Evolutionary conservation across 2,113 vertebrate species (phyloP), one percentile per base, ranked within the genome.

Genomic region (Bufo bufo): DNA sequence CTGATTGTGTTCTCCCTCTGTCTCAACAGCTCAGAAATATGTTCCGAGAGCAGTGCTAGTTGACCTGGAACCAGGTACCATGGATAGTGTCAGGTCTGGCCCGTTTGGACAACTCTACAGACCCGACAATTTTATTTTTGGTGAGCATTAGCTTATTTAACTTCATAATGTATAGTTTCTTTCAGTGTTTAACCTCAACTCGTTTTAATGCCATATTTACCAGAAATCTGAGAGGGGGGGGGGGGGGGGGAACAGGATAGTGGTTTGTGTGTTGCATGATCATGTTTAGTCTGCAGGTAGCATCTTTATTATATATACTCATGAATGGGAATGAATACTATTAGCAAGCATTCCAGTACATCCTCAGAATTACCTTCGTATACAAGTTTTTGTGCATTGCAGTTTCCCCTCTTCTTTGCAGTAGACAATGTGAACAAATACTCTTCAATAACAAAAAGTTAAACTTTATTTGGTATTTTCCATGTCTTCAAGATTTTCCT

Each of bases 81-180:
- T 99, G 97, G 97, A 99, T 91, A 97, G 97, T 77, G 97, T 99
- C 78, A 93, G 97, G 20, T 99, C 97, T 0, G 97, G 97, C 87
- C 96, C 96, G 82, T 97, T 99, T 10, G 97, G 97, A 85, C 97
- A 97, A 82, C 97, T 99, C 72, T 99, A 98, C 90, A 95, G 97
- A 90, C 97, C 97, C 0, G 97, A 99, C 93, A 99, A 97, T 93
- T 99, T 98, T 93, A 97, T 99, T 90, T 99, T 99, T 6, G 97
- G 97, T 99, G 94, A 90, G 94, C 91, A 75, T 75, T 2, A 72
- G 63, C 50, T 69, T 77, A 77, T 69, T 59, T 56, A 71, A 47
- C 4, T 72, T 33, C 13, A 16, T 43, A 71, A 43, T 33, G 19
- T 71, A 66, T 17, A 71, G 19, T 33, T 12, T 4, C 61, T n/a